phyloP scores from a whole-genome alignment of 2,113 vertebrate species.

The Brienomyrus brachyistius region DNA sequence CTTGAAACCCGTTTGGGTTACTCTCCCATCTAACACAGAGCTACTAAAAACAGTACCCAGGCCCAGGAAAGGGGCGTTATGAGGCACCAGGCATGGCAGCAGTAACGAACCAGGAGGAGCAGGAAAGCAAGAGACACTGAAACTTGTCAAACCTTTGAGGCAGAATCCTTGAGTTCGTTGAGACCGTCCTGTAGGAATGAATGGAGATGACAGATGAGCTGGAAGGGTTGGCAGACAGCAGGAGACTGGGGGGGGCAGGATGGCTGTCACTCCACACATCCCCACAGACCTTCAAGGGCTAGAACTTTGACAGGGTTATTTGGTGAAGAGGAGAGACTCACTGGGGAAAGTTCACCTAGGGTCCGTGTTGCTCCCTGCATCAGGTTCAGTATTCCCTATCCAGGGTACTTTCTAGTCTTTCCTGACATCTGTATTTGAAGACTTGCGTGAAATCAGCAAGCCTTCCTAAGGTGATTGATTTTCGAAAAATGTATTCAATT shows the following conservation, averaged over 20 bases:
- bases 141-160: slow-evolving; percentile 87
- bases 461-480: background rate
- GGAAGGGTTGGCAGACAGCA: slow-evolving; percentile 71
- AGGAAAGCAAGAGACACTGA: background rate
- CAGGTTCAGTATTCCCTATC: background rate
- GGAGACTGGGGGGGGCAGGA: slow-evolving; percentile 63
- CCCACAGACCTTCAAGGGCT: slow-evolving; percentile 79
- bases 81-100: background rate
- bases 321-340: slow-evolving; percentile 16
- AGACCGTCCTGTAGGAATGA: slow-evolving; percentile 99
- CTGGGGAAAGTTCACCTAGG: slow-evolving; percentile 1
- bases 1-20: background rate
- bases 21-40: background rate
- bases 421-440: background rate
- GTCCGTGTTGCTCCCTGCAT: background rate
- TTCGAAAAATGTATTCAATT: background rate
- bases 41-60: background rate
- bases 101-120: background rate
- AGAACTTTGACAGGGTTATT: slow-evolving; percentile 60
- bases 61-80: background rate
- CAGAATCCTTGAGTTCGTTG: slow-evolving; percentile 97
- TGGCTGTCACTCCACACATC: slow-evolving; percentile 55
- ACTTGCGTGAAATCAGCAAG: background rate
- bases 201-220: slow-evolving; percentile 99
- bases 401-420: background rate